Base-by-base conservation (phyloP, 2,888 invertebrate genomes). In the Tineola bisselliella region DNA sequence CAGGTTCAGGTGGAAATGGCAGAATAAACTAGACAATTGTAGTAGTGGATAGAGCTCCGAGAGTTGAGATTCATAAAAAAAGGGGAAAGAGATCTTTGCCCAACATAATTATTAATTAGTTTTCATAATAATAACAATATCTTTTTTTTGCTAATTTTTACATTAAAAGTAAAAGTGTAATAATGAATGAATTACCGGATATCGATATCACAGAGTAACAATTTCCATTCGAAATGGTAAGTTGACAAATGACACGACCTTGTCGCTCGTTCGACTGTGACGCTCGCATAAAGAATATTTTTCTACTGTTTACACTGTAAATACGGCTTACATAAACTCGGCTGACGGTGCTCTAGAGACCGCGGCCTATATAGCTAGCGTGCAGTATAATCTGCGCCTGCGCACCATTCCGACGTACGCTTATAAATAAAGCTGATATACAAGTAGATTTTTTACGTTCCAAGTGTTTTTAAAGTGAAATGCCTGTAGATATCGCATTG, bases 241-340 rank as follows among this genome's bases (percentile, higher is more conserved):
- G 15, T 48, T 48, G 48, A 48, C 48, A 48, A 54, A 54, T 73
- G 72, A 71, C 66, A 70, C 73, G 77, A 71, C 81, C 84, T 82
- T 84, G 81, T 70, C 73, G 74, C 73, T 75, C 79, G 75, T 77
- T 83, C 74, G 76, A 71, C 76, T 77, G 74, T 79, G 80, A 82
- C 82, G 81, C 79, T 73, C 77, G 69, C 74, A 73, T 77, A 74
- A 76, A 80, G 74, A 75, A 71, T 75, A 76, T 77, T 81, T 81
- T 84, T 81, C 79, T 79, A 69, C 75, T 79, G 78, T 82, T 83
- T 81, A 73, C 76, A 73, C 75, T 70, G 73, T 76, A 79, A 83
- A 82, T 17, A 58, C 43, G 54, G 25, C n/a, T n/a, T 54, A 54
- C 30, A 60, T 60, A 58, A 38, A 10, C 38, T 19, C 38, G 38